Evolutionary conservation across 2,113 vertebrate species (phyloP).

Genomic region (Empidonax traillii): DNA sequence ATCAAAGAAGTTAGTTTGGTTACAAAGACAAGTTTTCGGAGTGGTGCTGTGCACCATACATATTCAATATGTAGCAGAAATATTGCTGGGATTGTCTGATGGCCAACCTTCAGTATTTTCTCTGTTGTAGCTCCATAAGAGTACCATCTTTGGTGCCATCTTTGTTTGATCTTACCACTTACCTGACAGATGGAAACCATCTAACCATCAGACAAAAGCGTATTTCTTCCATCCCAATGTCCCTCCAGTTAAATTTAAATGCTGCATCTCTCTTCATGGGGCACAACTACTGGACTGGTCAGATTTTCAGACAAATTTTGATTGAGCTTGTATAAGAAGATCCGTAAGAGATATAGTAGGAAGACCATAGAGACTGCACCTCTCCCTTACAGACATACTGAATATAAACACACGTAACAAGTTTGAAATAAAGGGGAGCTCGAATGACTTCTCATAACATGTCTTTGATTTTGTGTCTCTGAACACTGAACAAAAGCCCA

Average conservation of each 20-base stretch:
- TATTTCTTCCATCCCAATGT: neutral
- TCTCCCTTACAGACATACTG: neutral
- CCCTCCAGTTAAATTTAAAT: neutral
- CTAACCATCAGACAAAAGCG: neutral
- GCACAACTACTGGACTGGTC: neutral
- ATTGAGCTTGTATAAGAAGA: neutral
- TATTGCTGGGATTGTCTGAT: neutral
- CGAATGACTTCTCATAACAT: neutral
- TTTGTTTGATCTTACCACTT: neutral
- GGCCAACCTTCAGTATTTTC: neutral
- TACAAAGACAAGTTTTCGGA: neutral
- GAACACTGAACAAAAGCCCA: neutral
- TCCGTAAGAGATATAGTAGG: neutral
- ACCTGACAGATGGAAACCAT: neutral
- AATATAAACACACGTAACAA: neutral
- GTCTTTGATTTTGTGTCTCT: neutral
- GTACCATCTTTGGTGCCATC: neutral
- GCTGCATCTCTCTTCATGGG: neutral
- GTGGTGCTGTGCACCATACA: neutral
- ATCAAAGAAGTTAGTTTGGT: neutral
- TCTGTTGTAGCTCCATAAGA: neutral
- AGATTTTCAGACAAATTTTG: neutral
- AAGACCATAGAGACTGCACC: neutral
- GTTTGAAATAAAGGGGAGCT: neutral
- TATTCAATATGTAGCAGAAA: neutral